Conservation (phyloP, 2,888 invertebrate genomes). For the Carcina quercana region DNA sequence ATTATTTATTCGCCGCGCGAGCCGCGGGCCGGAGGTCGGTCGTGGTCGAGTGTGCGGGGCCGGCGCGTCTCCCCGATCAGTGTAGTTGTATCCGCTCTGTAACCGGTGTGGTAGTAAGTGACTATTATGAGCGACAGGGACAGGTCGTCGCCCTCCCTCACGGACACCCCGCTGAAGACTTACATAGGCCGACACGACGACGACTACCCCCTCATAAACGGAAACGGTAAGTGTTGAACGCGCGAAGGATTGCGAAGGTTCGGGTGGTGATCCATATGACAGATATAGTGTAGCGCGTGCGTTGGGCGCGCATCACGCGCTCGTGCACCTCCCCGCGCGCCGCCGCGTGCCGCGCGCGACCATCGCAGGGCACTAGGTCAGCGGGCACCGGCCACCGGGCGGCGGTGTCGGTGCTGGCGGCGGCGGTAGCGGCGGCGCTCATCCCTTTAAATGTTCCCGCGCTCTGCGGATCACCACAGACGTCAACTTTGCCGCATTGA, state of each 20-base stretch:
- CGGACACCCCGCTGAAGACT: conserved; percentile 91
- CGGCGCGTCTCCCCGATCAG: conserved; percentile 54
- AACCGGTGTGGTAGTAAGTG: conserved; percentile 58
- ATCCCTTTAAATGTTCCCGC: conserved; percentile 9
- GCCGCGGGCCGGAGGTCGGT: conserved; percentile 72
- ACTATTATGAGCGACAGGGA: conserved; percentile 93
- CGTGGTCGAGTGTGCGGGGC: conserved; percentile 60
- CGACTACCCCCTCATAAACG: conserved; percentile 85
- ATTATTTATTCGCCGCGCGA: conserved; percentile 69
- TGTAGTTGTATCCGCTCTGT: conserved; percentile 46
- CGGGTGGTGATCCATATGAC: conserved; percentile 19
- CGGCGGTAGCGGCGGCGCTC: no score
- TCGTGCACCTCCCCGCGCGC: conserved; percentile 21
- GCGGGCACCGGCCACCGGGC: conserved; percentile 10
- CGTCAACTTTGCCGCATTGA: conserved; percentile 56
- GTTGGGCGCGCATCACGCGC: conserved; percentile 28
- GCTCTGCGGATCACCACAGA: conserved; percentile 28
- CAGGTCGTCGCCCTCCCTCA: conserved; percentile 90
- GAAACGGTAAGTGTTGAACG: conserved; percentile 79
- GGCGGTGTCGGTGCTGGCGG: conserved; percentile 6
- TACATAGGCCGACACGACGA: conserved; percentile 89
- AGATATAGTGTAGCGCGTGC: conserved; percentile 16
- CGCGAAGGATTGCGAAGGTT: conserved; percentile 8
- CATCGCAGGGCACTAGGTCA: conserved; percentile 24
- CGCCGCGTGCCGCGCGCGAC: conserved; percentile 18